Evolutionary conservation across 2,113 vertebrate species (phyloP), one percentile per base, ranked within the genome.

Genomic region (Tetrax tetrax): DNA sequence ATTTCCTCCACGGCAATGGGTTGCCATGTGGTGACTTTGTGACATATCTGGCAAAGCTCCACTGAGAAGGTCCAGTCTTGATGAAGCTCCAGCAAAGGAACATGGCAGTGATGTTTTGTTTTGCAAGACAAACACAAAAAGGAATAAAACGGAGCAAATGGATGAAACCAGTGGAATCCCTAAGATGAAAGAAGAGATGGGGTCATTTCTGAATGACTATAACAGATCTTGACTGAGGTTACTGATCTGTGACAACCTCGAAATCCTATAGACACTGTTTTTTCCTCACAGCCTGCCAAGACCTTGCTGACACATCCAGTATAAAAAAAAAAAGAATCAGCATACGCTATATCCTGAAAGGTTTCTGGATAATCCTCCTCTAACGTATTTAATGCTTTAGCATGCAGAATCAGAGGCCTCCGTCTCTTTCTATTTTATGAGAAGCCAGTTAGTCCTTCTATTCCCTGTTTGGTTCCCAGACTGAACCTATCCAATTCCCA

Each of bases 181-280:
- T 63, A 38, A 75, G 27, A 31, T 65, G 64, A 87, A 88, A 82
- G 88, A 93, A 93, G 80, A 95, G 79, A 81, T 60, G n/a, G 68
- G 60, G 24, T 93, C 72, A 81, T 56, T 90, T 82, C 53, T 84
- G 65, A 87, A 90, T 83, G 18, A 59, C 38, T 95, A 5, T 78
- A 93, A 75, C 69, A 88, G 90, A 53, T 66, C 31, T 92, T 31
- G 1, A 27, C 54, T 75, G 72, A 93, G 80, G 60, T 81, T 93
- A 81, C 90, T 89, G 80, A 63, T 94, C 56, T 84, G 43, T 93
- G 90, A 90, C 86, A 92, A 84, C 51, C 64, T 78, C 77, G 69
- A 96, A 96, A 96, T 94, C 81, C 87, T 95, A 95, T 81, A 86
- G 95, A 93, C 85, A 66, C 64, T 69, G 47, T 35, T 88, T 93